Percentiles rank a stretch among this genome's conserved stretches.
Conservation (phyloP, 2,888 invertebrate genomes). For the Epinotia nisella region DNA sequence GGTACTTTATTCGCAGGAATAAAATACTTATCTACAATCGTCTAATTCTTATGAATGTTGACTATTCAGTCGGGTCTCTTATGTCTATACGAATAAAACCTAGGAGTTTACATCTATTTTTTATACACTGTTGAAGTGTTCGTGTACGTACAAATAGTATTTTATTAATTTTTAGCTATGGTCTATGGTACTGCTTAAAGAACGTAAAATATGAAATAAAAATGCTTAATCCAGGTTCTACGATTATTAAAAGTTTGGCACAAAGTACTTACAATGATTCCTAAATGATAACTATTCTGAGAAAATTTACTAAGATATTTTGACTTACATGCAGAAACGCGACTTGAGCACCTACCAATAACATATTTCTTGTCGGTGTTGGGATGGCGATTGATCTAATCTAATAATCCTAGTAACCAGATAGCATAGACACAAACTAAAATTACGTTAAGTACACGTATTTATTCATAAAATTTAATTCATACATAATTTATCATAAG, state of each 20-base stretch:
- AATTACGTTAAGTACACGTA: background rate
- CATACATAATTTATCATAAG: too few relatives aligned
- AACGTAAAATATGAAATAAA: slow-evolving; percentile 13
- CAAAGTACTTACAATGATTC: slow-evolving; percentile 19
- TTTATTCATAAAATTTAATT: background rate
- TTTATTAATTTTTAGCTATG: slow-evolving; percentile 31
- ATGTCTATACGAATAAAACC: slow-evolving; percentile 61
- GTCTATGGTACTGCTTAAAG: slow-evolving; percentile 12
- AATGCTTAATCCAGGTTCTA: slow-evolving; percentile 11
- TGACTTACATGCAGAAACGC: background rate
- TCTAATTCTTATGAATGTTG: slow-evolving; percentile 77
- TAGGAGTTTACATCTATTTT: slow-evolving; percentile 34
- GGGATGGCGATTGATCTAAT: background rate
- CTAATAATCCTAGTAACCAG: background rate
- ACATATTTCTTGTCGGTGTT: slow-evolving; percentile 13
- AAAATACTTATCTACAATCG: slow-evolving; percentile 61
- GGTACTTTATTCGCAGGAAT: slow-evolving; percentile 51
- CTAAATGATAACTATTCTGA: slow-evolving; percentile 14
- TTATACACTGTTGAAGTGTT: slow-evolving; percentile 32
- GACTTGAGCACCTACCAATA: slow-evolving; percentile 7
- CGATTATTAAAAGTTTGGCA: slow-evolving; percentile 31
- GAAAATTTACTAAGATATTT: background rate
- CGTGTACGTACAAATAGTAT: slow-evolving; percentile 34
- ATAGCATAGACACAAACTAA: background rate
- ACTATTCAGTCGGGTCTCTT: slow-evolving; percentile 84